Conservation (phyloP, 2,797 vertebrate genomes). For the Microtus californicus region DNA sequence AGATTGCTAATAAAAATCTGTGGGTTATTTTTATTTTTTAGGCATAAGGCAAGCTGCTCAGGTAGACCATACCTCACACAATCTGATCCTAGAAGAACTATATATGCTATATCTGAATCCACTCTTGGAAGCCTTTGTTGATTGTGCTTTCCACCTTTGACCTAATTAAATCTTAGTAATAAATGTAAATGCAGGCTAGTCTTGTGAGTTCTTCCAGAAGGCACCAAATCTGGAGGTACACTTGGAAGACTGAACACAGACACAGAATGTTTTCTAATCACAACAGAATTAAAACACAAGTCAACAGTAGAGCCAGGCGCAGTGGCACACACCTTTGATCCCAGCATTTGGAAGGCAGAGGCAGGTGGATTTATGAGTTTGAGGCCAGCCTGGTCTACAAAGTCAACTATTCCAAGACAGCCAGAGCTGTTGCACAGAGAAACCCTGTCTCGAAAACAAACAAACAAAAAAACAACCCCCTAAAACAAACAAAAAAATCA, state of each 20-base stretch:
- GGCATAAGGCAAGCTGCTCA: neutral
- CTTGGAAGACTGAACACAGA: neutral
- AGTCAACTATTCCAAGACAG: no score
- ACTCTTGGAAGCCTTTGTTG: neutral
- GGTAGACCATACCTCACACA: neutral
- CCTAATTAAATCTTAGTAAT: neutral
- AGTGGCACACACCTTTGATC: no score
- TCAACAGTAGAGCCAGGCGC: neutral
- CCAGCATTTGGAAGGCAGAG: no score
- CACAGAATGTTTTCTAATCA: neutral
- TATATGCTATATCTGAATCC: neutral
- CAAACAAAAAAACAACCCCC: no score
- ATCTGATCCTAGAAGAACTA: neutral
- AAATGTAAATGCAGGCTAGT: neutral
- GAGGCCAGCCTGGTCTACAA: no score
- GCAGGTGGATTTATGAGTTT: no score
- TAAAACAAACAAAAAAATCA: neutral
- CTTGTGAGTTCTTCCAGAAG: neutral
- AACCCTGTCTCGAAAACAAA: no score
- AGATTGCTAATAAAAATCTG: neutral
- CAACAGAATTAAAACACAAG: slow-evolving; percentile 12
- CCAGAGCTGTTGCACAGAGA: no score
- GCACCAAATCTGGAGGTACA: neutral
- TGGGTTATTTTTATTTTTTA: neutral
- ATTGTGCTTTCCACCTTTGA: neutral